Evolutionary conservation across 2,888 invertebrate species (phyloP).

Genomic region (Halictus quadricinctus): DNA sequence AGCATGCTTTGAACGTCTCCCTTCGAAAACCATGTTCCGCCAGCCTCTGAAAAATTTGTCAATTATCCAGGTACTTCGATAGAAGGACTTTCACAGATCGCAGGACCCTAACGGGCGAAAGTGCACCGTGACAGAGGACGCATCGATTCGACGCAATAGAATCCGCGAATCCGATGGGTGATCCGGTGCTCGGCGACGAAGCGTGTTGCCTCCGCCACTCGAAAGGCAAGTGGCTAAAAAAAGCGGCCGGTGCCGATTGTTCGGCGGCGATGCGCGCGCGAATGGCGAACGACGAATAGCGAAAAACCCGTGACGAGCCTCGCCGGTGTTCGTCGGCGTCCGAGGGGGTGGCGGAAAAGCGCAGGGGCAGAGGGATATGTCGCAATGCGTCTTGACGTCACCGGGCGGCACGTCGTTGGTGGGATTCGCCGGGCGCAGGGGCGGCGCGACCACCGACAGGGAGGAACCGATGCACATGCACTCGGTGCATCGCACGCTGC

Average conservation of each 20-base stretch:
- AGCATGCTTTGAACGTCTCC: background rate
- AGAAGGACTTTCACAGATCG: background rate
- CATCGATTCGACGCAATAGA: slow-evolving; percentile 28
- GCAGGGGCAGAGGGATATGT: slow-evolving; percentile 74
- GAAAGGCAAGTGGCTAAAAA: slow-evolving; percentile 16
- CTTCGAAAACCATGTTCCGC: background rate
- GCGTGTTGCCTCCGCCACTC: slow-evolving; percentile 12
- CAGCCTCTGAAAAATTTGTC: background rate
- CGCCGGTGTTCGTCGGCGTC: slow-evolving; percentile 6
- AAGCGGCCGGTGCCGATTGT: slow-evolving; percentile 36
- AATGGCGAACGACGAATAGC: background rate
- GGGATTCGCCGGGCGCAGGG: slow-evolving; percentile 69
- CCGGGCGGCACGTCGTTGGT: slow-evolving; percentile 74
- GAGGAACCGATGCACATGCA: slow-evolving; percentile 67
- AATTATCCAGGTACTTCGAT: background rate
- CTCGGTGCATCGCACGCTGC: slow-evolving; percentile 59
- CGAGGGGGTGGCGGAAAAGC: slow-evolving; percentile 47
- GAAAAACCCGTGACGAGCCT: slow-evolving; percentile 11
- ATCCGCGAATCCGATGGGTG: background rate
- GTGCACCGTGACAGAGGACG: background rate
- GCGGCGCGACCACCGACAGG: slow-evolving; percentile 40
- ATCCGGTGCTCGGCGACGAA: background rate
- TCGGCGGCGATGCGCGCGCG: slow-evolving; percentile 31
- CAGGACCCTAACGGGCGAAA: background rate
- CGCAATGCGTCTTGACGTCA: slow-evolving; percentile 82